phyloP scores from a whole-genome alignment of 1,140 invertebrate species.

The Carposina sasakii region DNA sequence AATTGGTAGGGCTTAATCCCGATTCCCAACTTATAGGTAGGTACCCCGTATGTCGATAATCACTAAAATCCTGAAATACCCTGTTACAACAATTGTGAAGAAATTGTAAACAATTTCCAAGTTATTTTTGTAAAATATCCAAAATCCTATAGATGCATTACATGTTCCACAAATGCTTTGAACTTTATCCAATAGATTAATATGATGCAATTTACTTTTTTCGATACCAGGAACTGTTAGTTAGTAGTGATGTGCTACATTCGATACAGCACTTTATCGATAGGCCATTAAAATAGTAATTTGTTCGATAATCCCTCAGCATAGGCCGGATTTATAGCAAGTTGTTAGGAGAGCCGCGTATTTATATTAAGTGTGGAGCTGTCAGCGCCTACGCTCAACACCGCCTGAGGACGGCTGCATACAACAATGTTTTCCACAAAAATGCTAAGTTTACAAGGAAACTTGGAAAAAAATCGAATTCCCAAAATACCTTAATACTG shows the following conservation, averaged over 20 bases:
- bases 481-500: too few species aligned
- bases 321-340: constrained; percentile 57
- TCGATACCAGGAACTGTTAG: constrained; percentile 29
- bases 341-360: constrained; percentile 56
- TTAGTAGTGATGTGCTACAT: constrained; percentile 23
- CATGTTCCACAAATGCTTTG: constrained; percentile 26
- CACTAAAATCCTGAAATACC: too few species aligned
- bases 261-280: constrained; percentile 47
- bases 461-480: too few species aligned
- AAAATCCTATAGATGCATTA: too few species aligned
- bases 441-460: too few species aligned
- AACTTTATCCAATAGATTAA: constrained; percentile 29
- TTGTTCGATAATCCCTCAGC: constrained; percentile 32
- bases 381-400: constrained; percentile 65
- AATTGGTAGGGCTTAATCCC: too few species aligned
- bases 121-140: too few species aligned
- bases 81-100: too few species aligned
- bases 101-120: too few species aligned
- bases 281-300: constrained; percentile 38
- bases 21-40: too few species aligned
- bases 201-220: constrained; percentile 36
- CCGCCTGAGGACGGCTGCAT: constrained; percentile 52
- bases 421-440: constrained; percentile 40
- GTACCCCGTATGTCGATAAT: too few species aligned
- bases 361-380: constrained; percentile 71